Evolutionary conservation across 2,888 invertebrate genomes (phyloP).

Genomic region (Drosophila barbarae): DNA sequence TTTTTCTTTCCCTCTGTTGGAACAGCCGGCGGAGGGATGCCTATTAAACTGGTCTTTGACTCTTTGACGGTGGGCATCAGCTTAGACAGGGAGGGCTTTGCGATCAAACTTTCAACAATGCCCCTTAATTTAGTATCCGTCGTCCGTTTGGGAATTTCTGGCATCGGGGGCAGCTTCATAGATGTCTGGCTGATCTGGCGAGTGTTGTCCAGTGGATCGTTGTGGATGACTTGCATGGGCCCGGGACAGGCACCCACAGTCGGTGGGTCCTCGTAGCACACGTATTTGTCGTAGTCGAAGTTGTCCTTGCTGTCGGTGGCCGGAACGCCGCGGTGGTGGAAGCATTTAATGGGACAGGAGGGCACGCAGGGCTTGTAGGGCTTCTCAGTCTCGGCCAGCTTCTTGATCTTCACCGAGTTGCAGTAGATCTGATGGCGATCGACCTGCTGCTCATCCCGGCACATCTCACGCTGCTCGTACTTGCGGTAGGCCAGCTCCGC

Average conservation of each 20-base stretch:
- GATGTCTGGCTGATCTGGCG: conserved; percentile 8
- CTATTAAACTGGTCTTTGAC: not conserved
- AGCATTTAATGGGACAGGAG: conserved; percentile 30
- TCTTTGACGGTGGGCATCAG: not conserved
- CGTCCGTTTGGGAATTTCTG: not conserved
- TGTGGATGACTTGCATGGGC: conserved; percentile 28
- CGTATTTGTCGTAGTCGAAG: conserved; percentile 35
- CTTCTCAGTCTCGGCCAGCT: conserved; percentile 51
- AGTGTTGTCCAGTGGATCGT: conserved; percentile 13
- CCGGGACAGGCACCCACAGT: conserved; percentile 23
- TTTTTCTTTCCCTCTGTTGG: not conserved
- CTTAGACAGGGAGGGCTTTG: not conserved
- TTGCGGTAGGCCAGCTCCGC: conserved; percentile 56
- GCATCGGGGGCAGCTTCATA: conserved; percentile 21
- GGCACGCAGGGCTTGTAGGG: conserved; percentile 36
- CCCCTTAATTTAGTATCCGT: not conserved
- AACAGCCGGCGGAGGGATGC: not conserved
- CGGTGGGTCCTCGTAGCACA: conserved; percentile 20
- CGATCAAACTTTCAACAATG: not conserved
- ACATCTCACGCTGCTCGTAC: conserved; percentile 54
- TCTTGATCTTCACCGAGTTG: conserved; percentile 51
- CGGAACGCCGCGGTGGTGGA: conserved; percentile 30
- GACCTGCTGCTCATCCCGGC: conserved; percentile 35
- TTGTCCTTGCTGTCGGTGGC: not conserved
- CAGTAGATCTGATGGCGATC: conserved; percentile 41